Conservation (phyloP, 2,888 invertebrate species). For the Noctuana brunneofusca region DNA sequence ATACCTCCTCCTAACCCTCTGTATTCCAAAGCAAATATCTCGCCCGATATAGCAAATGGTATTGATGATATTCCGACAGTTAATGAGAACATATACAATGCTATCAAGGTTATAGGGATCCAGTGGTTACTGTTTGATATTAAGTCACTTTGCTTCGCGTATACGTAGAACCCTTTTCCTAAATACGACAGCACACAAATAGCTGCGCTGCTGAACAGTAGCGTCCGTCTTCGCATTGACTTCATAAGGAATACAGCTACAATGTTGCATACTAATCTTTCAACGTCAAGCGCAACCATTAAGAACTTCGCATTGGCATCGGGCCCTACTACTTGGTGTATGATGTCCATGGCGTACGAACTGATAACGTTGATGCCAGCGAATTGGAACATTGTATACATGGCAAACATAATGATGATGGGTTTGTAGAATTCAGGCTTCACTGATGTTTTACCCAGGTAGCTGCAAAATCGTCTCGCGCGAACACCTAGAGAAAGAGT, state of each 20-base stretch:
- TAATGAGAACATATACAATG: slow-evolving; percentile 82
- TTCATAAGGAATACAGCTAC: slow-evolving; percentile 84
- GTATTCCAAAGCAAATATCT: slow-evolving; percentile 85
- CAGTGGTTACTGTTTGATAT: slow-evolving; percentile 64
- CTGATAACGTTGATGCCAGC: slow-evolving; percentile 87
- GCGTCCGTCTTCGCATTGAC: slow-evolving; percentile 81
- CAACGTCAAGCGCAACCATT: slow-evolving; percentile 85
- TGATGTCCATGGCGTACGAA: slow-evolving; percentile 86
- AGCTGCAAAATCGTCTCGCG: slow-evolving; percentile 51
- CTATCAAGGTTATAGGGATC: slow-evolving; percentile 75
- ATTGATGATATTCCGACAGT: slow-evolving; percentile 85
- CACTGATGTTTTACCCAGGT: slow-evolving; percentile 55
- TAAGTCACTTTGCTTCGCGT: slow-evolving; percentile 56
- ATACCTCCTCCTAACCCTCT: slow-evolving; percentile 86
- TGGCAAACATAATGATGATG: slow-evolving; percentile 81
- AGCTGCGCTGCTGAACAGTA: slow-evolving; percentile 82
- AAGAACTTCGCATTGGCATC: slow-evolving; percentile 84
- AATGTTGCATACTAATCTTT: slow-evolving; percentile 84
- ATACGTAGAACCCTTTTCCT: slow-evolving; percentile 75
- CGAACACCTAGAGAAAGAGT: slow-evolving; percentile 49
- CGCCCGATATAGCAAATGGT: slow-evolving; percentile 88
- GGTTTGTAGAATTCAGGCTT: slow-evolving; percentile 84
- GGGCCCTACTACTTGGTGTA: slow-evolving; percentile 82
- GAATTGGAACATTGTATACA: slow-evolving; percentile 86
- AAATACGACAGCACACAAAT: slow-evolving; percentile 84